phyloP scores from a whole-genome alignment of 2,888 invertebrate species.

The Drosophila helvetica region DNA sequence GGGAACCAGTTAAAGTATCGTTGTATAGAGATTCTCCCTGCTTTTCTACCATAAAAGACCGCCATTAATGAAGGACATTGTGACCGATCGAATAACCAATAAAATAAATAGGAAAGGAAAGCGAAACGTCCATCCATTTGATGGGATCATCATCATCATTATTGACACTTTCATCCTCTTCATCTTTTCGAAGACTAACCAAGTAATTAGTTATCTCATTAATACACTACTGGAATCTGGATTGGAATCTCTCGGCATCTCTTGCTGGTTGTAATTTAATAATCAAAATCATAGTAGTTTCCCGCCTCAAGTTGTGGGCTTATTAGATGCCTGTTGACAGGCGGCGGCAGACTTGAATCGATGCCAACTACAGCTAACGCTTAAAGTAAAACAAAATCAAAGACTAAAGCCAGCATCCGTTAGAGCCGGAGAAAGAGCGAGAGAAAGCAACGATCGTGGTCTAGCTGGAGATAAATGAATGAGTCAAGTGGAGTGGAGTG shows the following conservation, averaged over 20 bases:
- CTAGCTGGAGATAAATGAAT: conserved; percentile 57
- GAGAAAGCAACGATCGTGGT: conserved; percentile 34
- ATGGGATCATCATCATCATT: background rate
- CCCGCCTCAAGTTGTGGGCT: background rate
- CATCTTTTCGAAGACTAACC: background rate
- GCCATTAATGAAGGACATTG: background rate
- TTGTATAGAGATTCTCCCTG: no score
- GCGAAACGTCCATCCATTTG: background rate
- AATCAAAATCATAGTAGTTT: background rate
- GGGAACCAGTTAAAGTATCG: no score
- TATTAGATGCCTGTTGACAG: conserved; percentile 24
- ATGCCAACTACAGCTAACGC: conserved; percentile 4
- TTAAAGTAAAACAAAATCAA: conserved; percentile 35
- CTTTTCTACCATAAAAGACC: no score
- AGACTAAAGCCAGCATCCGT: conserved; percentile 33
- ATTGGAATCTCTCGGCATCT: conserved; percentile 4
- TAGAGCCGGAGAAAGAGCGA: conserved; percentile 22
- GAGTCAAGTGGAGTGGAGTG: conserved; percentile 46
- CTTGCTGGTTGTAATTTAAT: conserved; percentile 21
- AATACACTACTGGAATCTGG: background rate
- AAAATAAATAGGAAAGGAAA: background rate
- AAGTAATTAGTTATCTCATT: background rate
- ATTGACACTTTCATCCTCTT: background rate
- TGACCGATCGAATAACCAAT: background rate
- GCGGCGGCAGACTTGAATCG: conserved; percentile 31